phyloP scores from a whole-genome alignment of 2,113 vertebrate species.

The Vulpes lagopus region DNA sequence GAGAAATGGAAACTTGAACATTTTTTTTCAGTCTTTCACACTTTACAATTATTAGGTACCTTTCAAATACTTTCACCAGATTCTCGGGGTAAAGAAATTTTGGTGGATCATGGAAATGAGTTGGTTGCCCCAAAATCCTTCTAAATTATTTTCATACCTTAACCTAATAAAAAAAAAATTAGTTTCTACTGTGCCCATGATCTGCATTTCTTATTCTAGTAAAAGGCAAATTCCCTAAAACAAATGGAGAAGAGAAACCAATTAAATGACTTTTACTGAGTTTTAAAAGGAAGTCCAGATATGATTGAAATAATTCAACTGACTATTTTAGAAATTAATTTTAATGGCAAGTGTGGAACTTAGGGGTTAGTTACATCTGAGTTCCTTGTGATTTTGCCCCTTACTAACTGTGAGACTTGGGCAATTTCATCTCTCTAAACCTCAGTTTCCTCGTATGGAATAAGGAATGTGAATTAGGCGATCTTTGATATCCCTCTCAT shows the following conservation, averaged over 20 bases:
- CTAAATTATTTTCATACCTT: neutral
- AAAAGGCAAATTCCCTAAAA: neutral
- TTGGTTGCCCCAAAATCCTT: neutral
- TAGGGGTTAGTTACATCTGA: neutral
- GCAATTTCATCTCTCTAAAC: neutral
- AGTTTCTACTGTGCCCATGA: neutral
- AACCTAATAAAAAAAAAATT: slow-evolving; percentile 39
- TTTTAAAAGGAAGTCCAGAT: slow-evolving; percentile 37
- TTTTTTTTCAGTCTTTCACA: neutral
- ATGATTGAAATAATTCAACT: neutral
- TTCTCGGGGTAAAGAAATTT: neutral
- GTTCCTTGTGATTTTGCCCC: neutral
- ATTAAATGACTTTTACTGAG: slow-evolving; percentile 7
- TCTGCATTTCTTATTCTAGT: neutral
- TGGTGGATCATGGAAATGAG: neutral
- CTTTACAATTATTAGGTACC: neutral
- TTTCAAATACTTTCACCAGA: slow-evolving; percentile 17
- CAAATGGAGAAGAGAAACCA: neutral
- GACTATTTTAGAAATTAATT: neutral
- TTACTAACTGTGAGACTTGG: neutral
- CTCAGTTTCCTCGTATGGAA: neutral
- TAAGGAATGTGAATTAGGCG: neutral
- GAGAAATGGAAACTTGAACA: neutral
- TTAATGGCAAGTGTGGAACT: neutral
- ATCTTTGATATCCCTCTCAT: neutral